Percentiles rank a stretch among this genome's conserved stretches.
phyloP scores from a whole-genome alignment of 2,113 vertebrate species.

The Dipodomys merriami region DNA sequence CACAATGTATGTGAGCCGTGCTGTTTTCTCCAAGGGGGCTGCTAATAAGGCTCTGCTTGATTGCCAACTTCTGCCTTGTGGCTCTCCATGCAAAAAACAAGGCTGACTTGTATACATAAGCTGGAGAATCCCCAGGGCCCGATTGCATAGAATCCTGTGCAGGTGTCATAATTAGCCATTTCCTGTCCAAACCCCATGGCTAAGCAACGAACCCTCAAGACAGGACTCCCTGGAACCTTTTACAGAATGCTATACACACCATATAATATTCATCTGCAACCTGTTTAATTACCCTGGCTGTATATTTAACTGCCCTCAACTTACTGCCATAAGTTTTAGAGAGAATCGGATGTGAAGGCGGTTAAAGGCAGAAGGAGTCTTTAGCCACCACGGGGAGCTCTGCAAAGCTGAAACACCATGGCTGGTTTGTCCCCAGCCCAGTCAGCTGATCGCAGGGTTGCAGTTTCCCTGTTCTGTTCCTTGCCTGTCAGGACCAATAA shows the following conservation, averaged over 20 bases:
- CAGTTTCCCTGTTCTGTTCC: conserved; percentile 72
- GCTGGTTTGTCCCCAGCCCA: conserved; percentile 48
- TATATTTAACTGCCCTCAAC: conserved; percentile 80
- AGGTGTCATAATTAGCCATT: conserved; percentile 88
- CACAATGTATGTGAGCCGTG: background rate
- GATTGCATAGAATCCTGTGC: conserved; percentile 75
- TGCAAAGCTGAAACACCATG: conserved; percentile 53
- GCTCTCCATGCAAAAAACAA: conserved; percentile 66
- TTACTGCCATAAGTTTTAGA: conserved; percentile 68
- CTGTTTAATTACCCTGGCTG: conserved; percentile 77
- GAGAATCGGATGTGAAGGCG: conserved; percentile 69
- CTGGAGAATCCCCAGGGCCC: conserved; percentile 78
- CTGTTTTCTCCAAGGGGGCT: conserved; percentile 57
- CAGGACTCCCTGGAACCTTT: conserved; percentile 76
- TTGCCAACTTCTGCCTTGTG: conserved; percentile 62
- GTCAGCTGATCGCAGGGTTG: conserved; percentile 49
- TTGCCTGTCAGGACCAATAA: conserved; percentile 78
- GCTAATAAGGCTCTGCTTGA: conserved; percentile 71
- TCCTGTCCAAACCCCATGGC: conserved; percentile 82
- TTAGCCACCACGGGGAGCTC: background rate
- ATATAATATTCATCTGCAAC: conserved; percentile 83
- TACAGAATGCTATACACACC: conserved; percentile 82
- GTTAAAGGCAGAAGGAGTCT: conserved; percentile 74
- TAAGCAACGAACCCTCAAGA: conserved; percentile 82
- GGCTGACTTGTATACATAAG: conserved; percentile 70